Evolutionary conservation across 2,888 invertebrate species (phyloP), one percentile per base, ranked within the genome.

Genomic region (Conchocele bisecta): DNA sequence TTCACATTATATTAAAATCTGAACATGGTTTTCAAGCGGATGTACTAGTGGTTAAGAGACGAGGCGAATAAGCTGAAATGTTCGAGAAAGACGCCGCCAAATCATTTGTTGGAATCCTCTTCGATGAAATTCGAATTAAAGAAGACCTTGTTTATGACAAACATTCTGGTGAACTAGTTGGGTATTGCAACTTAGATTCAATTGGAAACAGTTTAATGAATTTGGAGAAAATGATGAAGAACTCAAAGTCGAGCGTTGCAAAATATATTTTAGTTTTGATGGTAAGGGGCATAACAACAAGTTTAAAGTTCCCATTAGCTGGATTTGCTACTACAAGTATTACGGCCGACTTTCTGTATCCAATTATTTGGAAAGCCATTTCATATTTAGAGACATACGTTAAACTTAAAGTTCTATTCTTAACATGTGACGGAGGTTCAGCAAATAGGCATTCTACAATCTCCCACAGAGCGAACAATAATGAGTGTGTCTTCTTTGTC

Each of bases 391-490:
- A 81, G 35, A 50, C 46, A n/a, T 33, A 44, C n/a, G 17, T 28
- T n/a, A 51, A 53, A 11, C 37, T 79, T 17, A 58, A 60, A 53
- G 65, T 66, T 0, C 17, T 72, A 1, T 75, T 69, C 28, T 61
- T 66, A 13, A 74, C 75, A 11, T 65, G 73, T 57, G 74, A 77
- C 64, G 75, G 75, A 9, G 79, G 75, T 15, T 76, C 81, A 13
- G 50, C 74, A 28, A 81, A 81, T 41, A 31, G 78, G 29, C 48
- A 54, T 20, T 80, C 73, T 57, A 73, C 69, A 26, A 57, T 56
- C 1, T 33, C 72, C 11, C 74, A 74, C 58, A 24, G 44, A 24
- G 13, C 6, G 13, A 33, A 50, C 29, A 41, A 28, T 7, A 26
- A 56, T 44, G 29, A 28, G 1, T 17, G 24, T 33, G 53, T 35